These are phyloP conservation scores for Plotosus lineatus DNA, from an alignment of 2,113 vertebrate genomes.

Conservation along the genomic window DNA sequence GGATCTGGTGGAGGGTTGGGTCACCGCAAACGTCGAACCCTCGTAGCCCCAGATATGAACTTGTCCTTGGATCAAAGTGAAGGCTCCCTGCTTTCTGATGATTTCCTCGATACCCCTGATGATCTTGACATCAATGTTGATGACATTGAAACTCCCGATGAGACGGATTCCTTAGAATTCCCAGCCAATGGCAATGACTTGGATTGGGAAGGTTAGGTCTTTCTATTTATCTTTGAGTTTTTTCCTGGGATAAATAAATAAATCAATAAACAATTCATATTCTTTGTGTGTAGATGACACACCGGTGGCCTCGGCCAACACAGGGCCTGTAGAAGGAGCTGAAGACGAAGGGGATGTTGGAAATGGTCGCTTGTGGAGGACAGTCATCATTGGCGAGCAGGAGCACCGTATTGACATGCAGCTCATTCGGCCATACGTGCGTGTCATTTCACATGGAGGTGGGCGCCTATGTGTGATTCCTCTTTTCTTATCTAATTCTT, in stretches of 20 bases:
- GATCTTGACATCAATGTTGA: slow-evolving; percentile 97
- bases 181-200: slow-evolving; percentile 90
- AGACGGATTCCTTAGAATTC: slow-evolving; percentile 94
- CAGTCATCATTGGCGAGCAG: slow-evolving; percentile 93
- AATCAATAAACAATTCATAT: background rate
- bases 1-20: slow-evolving; percentile 61
- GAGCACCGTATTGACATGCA: slow-evolving; percentile 96
- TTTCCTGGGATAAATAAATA: background rate
- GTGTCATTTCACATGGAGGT: slow-evolving; percentile 96
- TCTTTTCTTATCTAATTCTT: background rate
- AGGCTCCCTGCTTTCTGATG: slow-evolving; percentile 90
- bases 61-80: slow-evolving; percentile 96
- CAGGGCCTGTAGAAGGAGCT: slow-evolving; percentile 77
- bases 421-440: slow-evolving; percentile 93
- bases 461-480: slow-evolving; percentile 37
- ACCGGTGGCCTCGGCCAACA: slow-evolving; percentile 89
- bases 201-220: slow-evolving; percentile 92
- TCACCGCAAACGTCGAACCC: slow-evolving; percentile 84
- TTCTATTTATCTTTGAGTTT: background rate
- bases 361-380: slow-evolving; percentile 90
- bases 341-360: slow-evolving; percentile 73
- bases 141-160: slow-evolving; percentile 94
- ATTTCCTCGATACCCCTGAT: slow-evolving; percentile 91
- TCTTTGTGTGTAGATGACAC: slow-evolving; percentile 80
- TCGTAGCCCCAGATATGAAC: slow-evolving; percentile 94